Evolutionary conservation across 2,888 invertebrate species (phyloP).

Genomic region (Creontiades dilutus): DNA sequence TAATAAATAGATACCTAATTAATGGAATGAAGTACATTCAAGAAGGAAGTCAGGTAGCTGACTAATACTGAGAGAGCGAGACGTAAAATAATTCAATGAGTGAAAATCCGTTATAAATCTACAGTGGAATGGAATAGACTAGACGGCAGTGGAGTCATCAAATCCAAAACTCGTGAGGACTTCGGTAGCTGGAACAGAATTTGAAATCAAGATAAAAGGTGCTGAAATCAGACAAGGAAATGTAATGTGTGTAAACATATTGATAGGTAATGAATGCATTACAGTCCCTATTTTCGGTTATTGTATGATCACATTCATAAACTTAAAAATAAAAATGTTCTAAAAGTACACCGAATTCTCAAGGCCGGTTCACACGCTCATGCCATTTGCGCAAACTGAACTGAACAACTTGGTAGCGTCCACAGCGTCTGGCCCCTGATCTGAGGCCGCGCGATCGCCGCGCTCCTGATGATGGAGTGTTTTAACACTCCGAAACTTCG

Average conservation of each 20-base stretch:
- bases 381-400: no score
- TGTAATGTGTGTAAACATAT: neutral
- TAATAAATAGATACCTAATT: neutral
- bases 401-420: no score
- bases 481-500: no score
- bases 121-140: neutral
- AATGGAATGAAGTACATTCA: neutral
- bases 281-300: neutral
- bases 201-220: neutral
- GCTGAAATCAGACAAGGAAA: neutral
- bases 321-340: neutral
- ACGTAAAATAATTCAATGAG: neutral
- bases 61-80: neutral
- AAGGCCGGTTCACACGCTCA: no score
- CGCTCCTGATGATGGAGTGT: no score
- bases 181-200: conserved; percentile 18
- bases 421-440: no score
- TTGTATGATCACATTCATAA: no score
- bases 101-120: neutral
- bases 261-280: neutral
- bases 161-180: neutral
- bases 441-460: no score
- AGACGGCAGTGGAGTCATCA: neutral
- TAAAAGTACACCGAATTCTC: neutral
- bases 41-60: neutral